Evolutionary conservation across 2,888 invertebrate genomes (phyloP).

Genomic region (Pollenia amentaria): DNA sequence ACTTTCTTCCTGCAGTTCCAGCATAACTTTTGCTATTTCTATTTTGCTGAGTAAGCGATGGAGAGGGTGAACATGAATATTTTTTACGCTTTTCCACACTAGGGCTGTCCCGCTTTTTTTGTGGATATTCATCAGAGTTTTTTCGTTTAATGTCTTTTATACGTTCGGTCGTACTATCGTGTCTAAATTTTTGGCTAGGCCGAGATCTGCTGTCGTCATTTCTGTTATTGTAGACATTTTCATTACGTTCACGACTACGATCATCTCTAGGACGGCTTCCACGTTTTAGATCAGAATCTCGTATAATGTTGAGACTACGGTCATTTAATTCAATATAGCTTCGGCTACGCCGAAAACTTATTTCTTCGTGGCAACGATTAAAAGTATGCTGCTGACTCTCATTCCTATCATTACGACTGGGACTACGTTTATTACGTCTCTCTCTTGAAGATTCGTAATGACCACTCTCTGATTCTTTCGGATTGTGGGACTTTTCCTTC

Average conservation of each 20-base stretch:
- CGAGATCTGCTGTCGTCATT: constrained; percentile 40
- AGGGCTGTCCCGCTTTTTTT: constrained; percentile 52
- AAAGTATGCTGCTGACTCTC: constrained; percentile 43
- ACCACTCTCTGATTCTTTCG: constrained; percentile 57
- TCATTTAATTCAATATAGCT: constrained; percentile 55
- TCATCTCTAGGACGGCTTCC: constrained; percentile 27
- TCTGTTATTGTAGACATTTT: constrained; percentile 36
- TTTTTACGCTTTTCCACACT: constrained; percentile 68
- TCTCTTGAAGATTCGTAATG: constrained; percentile 77
- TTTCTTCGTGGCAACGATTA: constrained; percentile 40
- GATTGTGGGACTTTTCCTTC: constrained; percentile 77
- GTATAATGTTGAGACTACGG: constrained; percentile 8
- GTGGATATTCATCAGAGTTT: constrained; percentile 58
- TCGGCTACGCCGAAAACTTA: constrained; percentile 35
- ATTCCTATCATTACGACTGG: constrained; percentile 46
- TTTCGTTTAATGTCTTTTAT: constrained; percentile 69
- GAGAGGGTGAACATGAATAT: constrained; percentile 64
- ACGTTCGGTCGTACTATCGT: constrained; percentile 48
- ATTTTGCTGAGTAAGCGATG: constrained; percentile 55
- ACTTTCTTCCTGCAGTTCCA: constrained; percentile 18
- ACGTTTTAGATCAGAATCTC: constrained; percentile 44
- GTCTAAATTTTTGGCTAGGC: constrained; percentile 49
- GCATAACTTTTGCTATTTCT: constrained; percentile 35
- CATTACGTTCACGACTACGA: constrained; percentile 44
- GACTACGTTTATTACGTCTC: constrained; percentile 68